Evolutionary conservation across 2,113 vertebrate genomes (phyloP).

Genomic region (Anolis carolinensis): DNA sequence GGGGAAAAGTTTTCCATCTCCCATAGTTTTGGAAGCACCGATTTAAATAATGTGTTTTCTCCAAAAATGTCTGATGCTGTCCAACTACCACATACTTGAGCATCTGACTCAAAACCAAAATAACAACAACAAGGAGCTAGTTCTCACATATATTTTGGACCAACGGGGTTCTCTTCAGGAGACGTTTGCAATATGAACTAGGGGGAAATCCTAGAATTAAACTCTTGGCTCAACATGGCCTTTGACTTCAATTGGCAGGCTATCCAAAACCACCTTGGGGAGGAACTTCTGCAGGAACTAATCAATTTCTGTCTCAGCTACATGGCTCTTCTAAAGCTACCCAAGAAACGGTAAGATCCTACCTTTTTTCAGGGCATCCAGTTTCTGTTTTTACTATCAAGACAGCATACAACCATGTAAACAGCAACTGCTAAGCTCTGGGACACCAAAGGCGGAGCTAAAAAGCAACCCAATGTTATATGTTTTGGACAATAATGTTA

Average conservation of each 20-base stretch:
- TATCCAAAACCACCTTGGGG: constrained; percentile 94
- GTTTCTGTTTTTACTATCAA: background rate
- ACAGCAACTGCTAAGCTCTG: background rate
- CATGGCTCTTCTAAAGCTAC: constrained; percentile 94
- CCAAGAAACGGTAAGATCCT: constrained; percentile 91
- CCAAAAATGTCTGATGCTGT: too few species aligned
- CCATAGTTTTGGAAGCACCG: too few species aligned
- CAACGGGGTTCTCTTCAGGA: too few species aligned
- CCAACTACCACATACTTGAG: too few species aligned
- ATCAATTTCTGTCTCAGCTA: constrained; percentile 98
- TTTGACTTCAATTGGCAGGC: constrained; percentile 74
- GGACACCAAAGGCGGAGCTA: background rate
- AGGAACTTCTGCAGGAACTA: constrained; percentile 96
- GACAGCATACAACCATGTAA: background rate
- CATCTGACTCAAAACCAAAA: too few species aligned
- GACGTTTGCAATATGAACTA: too few species aligned
- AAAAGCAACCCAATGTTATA: background rate
- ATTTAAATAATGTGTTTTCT: too few species aligned
- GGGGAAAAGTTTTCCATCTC: too few species aligned
- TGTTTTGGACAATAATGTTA: background rate
- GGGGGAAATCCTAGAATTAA: background rate
- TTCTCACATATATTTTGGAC: too few species aligned
- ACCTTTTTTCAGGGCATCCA: rapidly evolving
- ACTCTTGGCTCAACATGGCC: background rate
- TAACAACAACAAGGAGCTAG: too few species aligned